phyloP scores from a whole-genome alignment of 2,113 vertebrate species.

The Phylloscopus trochilus region DNA sequence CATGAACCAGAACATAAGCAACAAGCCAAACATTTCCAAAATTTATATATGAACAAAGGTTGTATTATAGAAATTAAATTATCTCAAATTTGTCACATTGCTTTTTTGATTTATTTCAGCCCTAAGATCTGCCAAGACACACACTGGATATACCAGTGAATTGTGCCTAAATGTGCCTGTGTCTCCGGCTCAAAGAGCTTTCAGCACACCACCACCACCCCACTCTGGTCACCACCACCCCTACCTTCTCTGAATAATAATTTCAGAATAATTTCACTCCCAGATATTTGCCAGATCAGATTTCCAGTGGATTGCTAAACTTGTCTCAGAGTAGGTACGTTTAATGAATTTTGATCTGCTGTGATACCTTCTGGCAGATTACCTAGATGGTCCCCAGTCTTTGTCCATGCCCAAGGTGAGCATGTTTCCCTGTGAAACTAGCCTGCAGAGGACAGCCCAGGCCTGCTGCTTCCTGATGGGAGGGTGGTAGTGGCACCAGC shows the following conservation, averaged over 20 bases:
- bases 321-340: background rate
- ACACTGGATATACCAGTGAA: background rate
- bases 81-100: background rate
- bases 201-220: background rate
- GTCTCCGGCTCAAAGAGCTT: background rate
- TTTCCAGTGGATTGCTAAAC: background rate
- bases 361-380: background rate
- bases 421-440: rapidly evolving
- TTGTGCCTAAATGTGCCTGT: background rate
- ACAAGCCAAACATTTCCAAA: background rate
- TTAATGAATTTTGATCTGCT: background rate
- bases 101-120: background rate
- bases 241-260: background rate
- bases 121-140: background rate
- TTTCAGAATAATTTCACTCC: background rate
- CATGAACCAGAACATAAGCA: background rate
- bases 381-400: too few species aligned
- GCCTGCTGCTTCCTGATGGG: rapidly evolving
- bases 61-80: background rate
- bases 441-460: background rate
- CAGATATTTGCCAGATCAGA: background rate
- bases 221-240: background rate
- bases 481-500: background rate
- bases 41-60: background rate
- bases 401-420: rapidly evolving